phyloP scores from a whole-genome alignment of 1,140 invertebrate genomes.

The Zeugodacus cucurbitae region DNA sequence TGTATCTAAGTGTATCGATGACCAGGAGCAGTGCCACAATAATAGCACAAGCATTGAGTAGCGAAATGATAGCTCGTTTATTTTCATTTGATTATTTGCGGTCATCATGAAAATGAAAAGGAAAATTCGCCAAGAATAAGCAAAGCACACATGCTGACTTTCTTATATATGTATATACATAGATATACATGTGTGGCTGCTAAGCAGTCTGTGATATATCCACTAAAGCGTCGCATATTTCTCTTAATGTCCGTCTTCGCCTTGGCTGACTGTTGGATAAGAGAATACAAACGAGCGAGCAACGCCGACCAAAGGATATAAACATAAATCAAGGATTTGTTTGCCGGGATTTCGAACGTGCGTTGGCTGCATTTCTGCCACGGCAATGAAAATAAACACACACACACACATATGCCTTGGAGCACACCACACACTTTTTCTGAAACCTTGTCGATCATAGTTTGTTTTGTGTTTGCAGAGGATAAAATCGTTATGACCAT shows the following conservation, averaged over 20 bases:
- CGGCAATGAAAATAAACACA: not conserved
- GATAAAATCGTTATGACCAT: slow-evolving; percentile 25
- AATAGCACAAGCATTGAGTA: not conserved
- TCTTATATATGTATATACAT: too few species aligned
- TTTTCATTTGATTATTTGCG: slow-evolving; percentile 54
- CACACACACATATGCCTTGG: not conserved
- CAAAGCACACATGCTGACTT: not conserved
- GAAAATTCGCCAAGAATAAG: not conserved
- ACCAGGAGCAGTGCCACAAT: not conserved
- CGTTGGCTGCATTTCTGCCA: not conserved
- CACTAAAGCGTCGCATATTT: not conserved
- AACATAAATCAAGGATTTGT: slow-evolving; percentile 66
- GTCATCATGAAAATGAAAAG: not conserved
- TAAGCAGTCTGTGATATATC: not conserved
- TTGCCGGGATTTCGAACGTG: slow-evolving; percentile 44
- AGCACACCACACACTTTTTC: not conserved
- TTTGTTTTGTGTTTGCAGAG: not conserved
- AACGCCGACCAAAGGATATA: slow-evolving; percentile 56
- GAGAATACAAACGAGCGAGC: slow-evolving; percentile 60
- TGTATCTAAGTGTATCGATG: not conserved
- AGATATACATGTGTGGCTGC: not conserved
- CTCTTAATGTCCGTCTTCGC: not conserved
- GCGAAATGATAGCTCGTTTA: slow-evolving; percentile 46
- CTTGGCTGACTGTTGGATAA: slow-evolving; percentile 63
- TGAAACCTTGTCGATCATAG: not conserved